Evolutionary conservation across 2,113 vertebrate genomes (phyloP).

Genomic region (Xenopus laevis): DNA sequence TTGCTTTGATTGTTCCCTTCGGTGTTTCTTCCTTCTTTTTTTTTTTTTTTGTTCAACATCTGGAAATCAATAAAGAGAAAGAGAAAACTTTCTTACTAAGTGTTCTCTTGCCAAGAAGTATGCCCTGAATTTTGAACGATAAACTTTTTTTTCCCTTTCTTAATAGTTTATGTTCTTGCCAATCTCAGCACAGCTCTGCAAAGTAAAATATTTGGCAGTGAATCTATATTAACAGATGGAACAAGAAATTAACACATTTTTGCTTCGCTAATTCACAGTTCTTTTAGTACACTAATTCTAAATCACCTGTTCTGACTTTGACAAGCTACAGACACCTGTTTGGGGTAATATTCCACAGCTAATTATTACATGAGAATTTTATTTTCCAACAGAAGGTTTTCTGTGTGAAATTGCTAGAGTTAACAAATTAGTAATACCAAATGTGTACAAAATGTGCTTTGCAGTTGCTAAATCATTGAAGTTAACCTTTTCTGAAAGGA

Average conservation of each 20-base stretch:
- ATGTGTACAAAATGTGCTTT: conserved; percentile 63
- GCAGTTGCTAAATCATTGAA: conserved; percentile 60
- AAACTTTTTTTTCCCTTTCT: conserved; percentile 69
- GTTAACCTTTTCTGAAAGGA: conserved; percentile 56
- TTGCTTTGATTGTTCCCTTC: background rate
- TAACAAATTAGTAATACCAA: conserved; percentile 80
- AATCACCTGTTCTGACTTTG: conserved; percentile 90
- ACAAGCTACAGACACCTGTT: conserved; percentile 98
- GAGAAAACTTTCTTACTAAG: conserved; percentile 69
- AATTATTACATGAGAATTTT: conserved; percentile 97
- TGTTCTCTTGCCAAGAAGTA: conserved; percentile 80
- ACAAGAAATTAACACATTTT: conserved; percentile 98
- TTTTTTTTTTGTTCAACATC: background rate
- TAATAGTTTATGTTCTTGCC: conserved; percentile 84
- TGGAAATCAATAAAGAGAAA: conserved; percentile 49
- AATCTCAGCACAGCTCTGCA: conserved; percentile 82
- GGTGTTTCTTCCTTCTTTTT: no score
- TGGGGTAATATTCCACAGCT: conserved; percentile 90
- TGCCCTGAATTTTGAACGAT: conserved; percentile 82
- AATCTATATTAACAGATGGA: conserved; percentile 99
- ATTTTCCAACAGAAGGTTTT: conserved; percentile 78
- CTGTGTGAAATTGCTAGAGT: conserved; percentile 84
- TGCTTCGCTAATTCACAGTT: conserved; percentile 92
- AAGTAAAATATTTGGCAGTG: conserved; percentile 96
- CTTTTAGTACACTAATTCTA: conserved; percentile 90